Base-by-base conservation (phyloP, 2,888 invertebrate genomes). In the Ectemnius cavifrons region DNA sequence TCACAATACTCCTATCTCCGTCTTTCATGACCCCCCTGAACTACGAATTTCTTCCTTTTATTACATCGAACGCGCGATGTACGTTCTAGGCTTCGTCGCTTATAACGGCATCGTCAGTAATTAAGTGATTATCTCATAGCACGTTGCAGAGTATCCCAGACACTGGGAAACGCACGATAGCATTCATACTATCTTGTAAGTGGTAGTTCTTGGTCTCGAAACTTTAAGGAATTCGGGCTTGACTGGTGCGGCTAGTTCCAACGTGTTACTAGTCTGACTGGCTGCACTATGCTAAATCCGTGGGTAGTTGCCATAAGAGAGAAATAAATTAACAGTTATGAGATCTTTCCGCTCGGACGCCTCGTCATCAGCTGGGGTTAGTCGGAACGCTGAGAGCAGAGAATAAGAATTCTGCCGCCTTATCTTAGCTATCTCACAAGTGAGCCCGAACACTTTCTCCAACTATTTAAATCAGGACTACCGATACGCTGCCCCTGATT, bases 41-140 rank as follows among this genome's bases (percentile, higher is more conserved):
- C 37, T 11, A 11, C 37, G 11, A 37, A 37, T 11, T 37, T 37
- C 8, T 37, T 37, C 37, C 37, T 58, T 68, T 23, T 63, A 59
- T 63, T 52, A 16, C 14, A 14, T 52, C 52, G 52, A 16, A 16
- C 52, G 16, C 1, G 5, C 16, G 14, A 52, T 52, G 52, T 52
- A 13, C 52, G 52, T 52, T 14, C 52, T 16, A 4, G n/a, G 52
- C 52, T 16, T 52, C 86, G 86, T 86, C 86, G 79, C 79, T 66
- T 60, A 65, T 72, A 78, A 75, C 78, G 78, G 67, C 72, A 77
- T 77, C 77, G 80, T 20, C 71, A 78, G 80, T 86, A 87, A 87
- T 87, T 87, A 87, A 87, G 86, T 84, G 85, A 86, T 87, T 85
- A 87, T 87, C 86, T 86, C 82, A 77, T 87, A 84, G 81, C 82